phyloP scores from a whole-genome alignment of 2,797 vertebrate species.

The Meda fulgida region DNA sequence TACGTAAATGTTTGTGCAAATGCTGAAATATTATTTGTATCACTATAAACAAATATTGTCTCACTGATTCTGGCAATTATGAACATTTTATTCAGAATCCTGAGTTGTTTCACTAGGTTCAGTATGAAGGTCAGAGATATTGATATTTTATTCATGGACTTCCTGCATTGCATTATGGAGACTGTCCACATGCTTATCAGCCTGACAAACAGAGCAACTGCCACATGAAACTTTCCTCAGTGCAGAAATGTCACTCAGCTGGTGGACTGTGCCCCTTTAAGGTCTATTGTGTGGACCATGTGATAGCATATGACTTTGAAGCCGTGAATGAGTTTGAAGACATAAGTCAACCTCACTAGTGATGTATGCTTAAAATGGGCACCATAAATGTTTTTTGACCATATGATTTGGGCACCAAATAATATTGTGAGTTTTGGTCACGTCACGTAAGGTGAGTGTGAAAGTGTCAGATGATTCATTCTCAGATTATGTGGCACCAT shows the following conservation, averaged over 20 bases:
- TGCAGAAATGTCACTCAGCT: constrained; percentile 62
- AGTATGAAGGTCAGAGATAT: constrained; percentile 13
- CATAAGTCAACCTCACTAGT: constrained; percentile 65
- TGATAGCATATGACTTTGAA: constrained; percentile 73
- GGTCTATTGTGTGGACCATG: constrained; percentile 60
- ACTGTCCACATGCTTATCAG: constrained; percentile 43
- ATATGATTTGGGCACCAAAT: not conserved
- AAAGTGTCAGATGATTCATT: not conserved
- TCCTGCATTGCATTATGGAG: constrained; percentile 10
- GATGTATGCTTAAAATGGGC: not conserved
- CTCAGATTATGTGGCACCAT: not conserved
- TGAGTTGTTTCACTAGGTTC: not conserved
- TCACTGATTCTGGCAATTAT: not conserved
- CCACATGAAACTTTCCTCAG: constrained; percentile 12
- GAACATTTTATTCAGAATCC: not conserved
- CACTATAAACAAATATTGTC: not conserved
- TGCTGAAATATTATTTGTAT: not conserved
- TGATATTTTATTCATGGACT: constrained; percentile 29
- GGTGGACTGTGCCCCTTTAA: constrained; percentile 59
- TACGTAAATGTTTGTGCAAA: not conserved
- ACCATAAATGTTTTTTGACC: not conserved
- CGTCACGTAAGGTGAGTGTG: not conserved
- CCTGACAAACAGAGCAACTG: constrained; percentile 34
- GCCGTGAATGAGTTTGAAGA: constrained; percentile 71
- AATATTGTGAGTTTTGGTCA: not conserved